Conservation (phyloP, 2,797 vertebrate genomes). For the Argya squamiceps region DNA sequence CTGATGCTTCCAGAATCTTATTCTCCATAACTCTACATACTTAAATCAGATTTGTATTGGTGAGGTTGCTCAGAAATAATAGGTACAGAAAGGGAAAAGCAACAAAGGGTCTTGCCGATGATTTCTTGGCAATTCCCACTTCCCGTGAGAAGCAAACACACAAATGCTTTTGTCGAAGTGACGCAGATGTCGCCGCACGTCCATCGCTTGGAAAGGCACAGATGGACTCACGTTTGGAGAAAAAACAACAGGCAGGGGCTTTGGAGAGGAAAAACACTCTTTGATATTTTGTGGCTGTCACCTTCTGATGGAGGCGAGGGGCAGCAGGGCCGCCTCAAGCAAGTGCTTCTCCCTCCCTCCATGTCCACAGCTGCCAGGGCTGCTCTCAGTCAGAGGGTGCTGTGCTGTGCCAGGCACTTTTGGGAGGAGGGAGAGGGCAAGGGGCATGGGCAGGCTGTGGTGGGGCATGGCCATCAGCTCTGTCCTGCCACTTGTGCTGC, state of each 20-base stretch:
- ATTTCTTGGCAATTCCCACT: constrained; percentile 16
- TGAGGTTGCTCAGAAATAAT: neutral
- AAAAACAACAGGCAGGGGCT: constrained; percentile 4
- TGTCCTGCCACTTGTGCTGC: neutral
- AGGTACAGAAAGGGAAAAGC: neutral
- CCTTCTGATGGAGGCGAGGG: neutral
- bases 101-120: neutral
- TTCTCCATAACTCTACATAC: neutral
- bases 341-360: neutral
- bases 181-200: neutral
- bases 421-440: neutral
- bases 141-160: neutral
- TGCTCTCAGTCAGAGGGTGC: neutral
- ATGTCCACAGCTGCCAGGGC: neutral
- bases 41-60: neutral
- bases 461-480: neutral
- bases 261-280: neutral
- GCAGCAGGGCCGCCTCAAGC: neutral
- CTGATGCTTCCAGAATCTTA: neutral
- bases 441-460: rapidly evolving
- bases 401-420: rapidly evolving
- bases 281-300: neutral
- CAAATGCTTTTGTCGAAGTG: neutral
- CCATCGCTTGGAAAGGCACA: neutral
- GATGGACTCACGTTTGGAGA: constrained; percentile 14